A percentile compares a stretch with the other conserved stretches of the same genome.
These are phyloP conservation scores for Axea sp. DNA, from an alignment of 2,888 invertebrate species.

Conservation along the genomic window DNA sequence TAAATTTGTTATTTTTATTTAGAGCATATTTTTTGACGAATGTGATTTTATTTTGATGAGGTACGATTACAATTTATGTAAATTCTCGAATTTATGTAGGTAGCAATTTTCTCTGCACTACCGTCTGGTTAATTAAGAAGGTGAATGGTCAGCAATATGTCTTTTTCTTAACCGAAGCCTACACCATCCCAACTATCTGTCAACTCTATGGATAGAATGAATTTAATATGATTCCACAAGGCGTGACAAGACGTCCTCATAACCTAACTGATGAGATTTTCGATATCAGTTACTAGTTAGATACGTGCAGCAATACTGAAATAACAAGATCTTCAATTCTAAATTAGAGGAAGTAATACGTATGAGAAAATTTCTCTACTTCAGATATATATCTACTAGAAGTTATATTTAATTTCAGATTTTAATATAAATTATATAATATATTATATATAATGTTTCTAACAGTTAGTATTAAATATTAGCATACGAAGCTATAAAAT, in stretches of 20 bases:
- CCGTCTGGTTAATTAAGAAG: constrained; percentile 36
- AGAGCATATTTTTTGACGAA: too few species aligned
- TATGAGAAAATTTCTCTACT: not conserved
- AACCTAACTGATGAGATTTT: constrained; percentile 59
- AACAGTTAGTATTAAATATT: too few species aligned
- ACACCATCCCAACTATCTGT: constrained; percentile 38
- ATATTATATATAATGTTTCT: too few species aligned
- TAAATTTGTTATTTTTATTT: too few species aligned
- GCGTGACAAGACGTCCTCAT: constrained; percentile 70
- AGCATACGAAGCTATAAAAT: too few species aligned
- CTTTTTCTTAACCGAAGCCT: constrained; percentile 30
- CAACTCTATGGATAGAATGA: constrained; percentile 58
- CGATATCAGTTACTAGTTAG: constrained; percentile 39
- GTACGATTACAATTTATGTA: not conserved
- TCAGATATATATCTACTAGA: too few species aligned
- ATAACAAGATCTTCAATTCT: constrained; percentile 1
- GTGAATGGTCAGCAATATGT: constrained; percentile 41
- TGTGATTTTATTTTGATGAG: too few species aligned
- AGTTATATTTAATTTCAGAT: too few species aligned
- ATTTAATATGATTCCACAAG: constrained; percentile 71
- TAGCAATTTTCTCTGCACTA: constrained; percentile 2
- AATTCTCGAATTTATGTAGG: not conserved
- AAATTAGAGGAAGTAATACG: constrained; percentile 4
- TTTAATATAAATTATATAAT: too few species aligned
- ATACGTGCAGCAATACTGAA: constrained; percentile 1